Conservation (phyloP, 2,888 invertebrate genomes). For the Calameuta filiformis region DNA sequence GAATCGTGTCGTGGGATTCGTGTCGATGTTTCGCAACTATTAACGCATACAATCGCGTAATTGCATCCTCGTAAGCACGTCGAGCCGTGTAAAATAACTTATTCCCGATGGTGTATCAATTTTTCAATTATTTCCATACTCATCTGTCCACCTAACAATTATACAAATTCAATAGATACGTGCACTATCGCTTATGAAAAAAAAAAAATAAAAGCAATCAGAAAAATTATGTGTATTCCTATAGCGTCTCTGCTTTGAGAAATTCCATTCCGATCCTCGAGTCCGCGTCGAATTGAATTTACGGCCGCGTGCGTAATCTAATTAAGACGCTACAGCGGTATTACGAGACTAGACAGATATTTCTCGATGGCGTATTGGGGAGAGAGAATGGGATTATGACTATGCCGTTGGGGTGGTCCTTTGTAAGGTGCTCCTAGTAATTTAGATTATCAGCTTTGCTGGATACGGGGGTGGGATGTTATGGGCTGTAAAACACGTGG, state of each 20-base stretch:
- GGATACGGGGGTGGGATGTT: slow-evolving; percentile 27
- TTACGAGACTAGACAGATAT: slow-evolving; percentile 14
- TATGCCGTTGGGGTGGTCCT: slow-evolving; percentile 10
- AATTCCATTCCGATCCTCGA: slow-evolving; percentile 1
- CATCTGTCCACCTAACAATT: background rate
- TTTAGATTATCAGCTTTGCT: slow-evolving; percentile 36
- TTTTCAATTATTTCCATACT: background rate
- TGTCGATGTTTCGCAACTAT: background rate
- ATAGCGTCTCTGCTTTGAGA: background rate
- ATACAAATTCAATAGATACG: background rate
- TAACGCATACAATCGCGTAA: background rate
- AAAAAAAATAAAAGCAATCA: background rate
- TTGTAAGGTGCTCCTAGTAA: slow-evolving; percentile 33
- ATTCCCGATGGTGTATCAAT: background rate
- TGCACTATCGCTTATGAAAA: background rate
- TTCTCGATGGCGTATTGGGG: slow-evolving; percentile 1
- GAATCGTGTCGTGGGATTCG: background rate
- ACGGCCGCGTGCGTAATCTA: slow-evolving; percentile 28
- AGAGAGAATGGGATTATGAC: slow-evolving; percentile 8
- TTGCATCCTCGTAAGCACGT: background rate
- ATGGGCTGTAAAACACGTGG: slow-evolving; percentile 26
- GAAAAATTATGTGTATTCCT: background rate
- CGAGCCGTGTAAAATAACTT: background rate
- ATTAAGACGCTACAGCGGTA: slow-evolving; percentile 28
- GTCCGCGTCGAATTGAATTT: slow-evolving; percentile 29